Conservation (phyloP, 1,140 invertebrate genomes). For the Drosophila mauritiana region DNA sequence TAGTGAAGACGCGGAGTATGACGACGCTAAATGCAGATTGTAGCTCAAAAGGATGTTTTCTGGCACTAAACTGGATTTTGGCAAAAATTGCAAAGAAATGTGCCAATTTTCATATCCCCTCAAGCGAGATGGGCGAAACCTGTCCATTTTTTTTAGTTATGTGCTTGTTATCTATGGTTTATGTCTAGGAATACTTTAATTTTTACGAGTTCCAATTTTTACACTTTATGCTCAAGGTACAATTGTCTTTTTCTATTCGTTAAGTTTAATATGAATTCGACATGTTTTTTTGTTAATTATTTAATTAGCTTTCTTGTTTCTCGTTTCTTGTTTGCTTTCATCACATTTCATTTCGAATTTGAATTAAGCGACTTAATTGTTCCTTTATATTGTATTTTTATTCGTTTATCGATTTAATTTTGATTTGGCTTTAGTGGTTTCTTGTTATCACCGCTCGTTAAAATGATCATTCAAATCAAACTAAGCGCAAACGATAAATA, state of each 20-base stretch:
- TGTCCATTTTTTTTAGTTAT: slow-evolving; percentile 52
- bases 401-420: slow-evolving; percentile 71
- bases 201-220: slow-evolving; percentile 67
- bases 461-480: slow-evolving; percentile 51
- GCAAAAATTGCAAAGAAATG: slow-evolving; percentile 76
- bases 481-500: slow-evolving; percentile 39
- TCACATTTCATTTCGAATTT: slow-evolving; percentile 77
- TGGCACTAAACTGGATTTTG: slow-evolving; percentile 75
- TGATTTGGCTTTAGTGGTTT: slow-evolving; percentile 78
- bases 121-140: slow-evolving; percentile 69
- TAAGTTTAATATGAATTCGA: slow-evolving; percentile 62
- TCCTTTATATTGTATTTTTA: slow-evolving; percentile 52
- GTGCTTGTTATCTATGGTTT: slow-evolving; percentile 36
- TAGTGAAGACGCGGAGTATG: slow-evolving; percentile 15
- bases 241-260: slow-evolving; percentile 63
- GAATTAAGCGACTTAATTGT: slow-evolving; percentile 57
- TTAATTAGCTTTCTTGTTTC: slow-evolving; percentile 26
- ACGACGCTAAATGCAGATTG: slow-evolving; percentile 20
- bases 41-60: slow-evolving; percentile 31
- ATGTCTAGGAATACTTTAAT: slow-evolving; percentile 53
- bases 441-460: slow-evolving; percentile 70
- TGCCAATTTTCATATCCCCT: slow-evolving; percentile 52
- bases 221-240: slow-evolving; percentile 74
- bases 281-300: slow-evolving; percentile 39
- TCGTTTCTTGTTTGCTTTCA: slow-evolving; percentile 52